phyloP scores from a whole-genome alignment of 2,888 invertebrate species.

The Drosophila ezoana region DNA sequence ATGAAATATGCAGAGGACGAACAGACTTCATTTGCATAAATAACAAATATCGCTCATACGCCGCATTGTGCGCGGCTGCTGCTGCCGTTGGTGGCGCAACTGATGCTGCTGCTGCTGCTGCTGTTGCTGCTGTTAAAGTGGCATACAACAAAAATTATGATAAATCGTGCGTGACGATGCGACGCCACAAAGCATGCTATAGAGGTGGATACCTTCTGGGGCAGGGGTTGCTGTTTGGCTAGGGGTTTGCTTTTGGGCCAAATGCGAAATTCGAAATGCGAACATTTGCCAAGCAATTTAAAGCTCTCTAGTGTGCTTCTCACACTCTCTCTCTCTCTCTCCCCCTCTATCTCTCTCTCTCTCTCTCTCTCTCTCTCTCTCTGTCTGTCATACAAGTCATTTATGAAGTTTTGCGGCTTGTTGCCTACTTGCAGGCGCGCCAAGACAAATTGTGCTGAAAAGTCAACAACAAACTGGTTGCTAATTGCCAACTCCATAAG shows the following conservation, averaged over 20 bases:
- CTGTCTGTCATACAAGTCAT: slow-evolving; percentile 27
- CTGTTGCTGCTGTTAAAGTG: slow-evolving; percentile 32
- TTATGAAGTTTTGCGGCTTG: slow-evolving; percentile 72
- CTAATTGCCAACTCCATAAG: slow-evolving; percentile 62
- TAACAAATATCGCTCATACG: slow-evolving; percentile 78
- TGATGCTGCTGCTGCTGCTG: slow-evolving; percentile 25
- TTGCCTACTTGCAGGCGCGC: slow-evolving; percentile 68
- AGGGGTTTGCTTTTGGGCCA: not conserved
- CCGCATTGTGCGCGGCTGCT: slow-evolving; percentile 68
- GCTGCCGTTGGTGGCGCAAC: slow-evolving; percentile 18
- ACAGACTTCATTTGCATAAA: slow-evolving; percentile 73
- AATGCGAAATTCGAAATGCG: slow-evolving; percentile 8
- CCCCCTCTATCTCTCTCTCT: not conserved
- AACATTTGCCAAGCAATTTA: slow-evolving; percentile 35
- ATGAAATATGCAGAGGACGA: slow-evolving; percentile 46
- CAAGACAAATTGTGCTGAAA: slow-evolving; percentile 75
- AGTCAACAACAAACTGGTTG: slow-evolving; percentile 73
- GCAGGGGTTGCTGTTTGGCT: not conserved
- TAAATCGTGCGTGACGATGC: slow-evolving; percentile 64
- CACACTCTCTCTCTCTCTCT: not conserved
- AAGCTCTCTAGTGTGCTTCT: not conserved
- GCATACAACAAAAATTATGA: slow-evolving; percentile 67
- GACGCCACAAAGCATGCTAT: slow-evolving; percentile 41
- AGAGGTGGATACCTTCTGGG: not conserved
- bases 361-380: not conserved